These are phyloP conservation scores for Pseudomyrmex pallidus DNA, from an alignment of 1,140 invertebrate genomes.

Conservation along the genomic window DNA sequence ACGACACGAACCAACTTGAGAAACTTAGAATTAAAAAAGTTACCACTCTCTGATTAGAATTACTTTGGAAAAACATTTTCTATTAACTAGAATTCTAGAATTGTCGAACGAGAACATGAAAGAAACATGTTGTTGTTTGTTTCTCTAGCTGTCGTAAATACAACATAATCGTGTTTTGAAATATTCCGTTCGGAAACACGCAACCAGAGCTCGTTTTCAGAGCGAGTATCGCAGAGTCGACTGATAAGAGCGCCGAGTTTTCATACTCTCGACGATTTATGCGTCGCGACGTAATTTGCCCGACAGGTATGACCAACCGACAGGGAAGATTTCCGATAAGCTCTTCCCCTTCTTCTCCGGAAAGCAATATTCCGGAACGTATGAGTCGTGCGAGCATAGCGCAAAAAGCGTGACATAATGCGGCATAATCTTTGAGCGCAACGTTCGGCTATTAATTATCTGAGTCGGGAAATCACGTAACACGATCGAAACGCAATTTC, in stretches of 20 bases:
- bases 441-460: conserved; percentile 44
- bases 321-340: conserved; percentile 55
- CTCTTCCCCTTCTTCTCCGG: conserved; percentile 8
- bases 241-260: conserved; percentile 32
- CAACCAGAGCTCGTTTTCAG: not conserved
- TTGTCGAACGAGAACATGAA: not conserved
- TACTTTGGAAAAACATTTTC: too few relatives aligned
- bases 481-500: not conserved
- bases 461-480: not conserved
- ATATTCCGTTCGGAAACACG: not conserved
- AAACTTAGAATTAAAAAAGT: not conserved
- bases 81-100: not conserved
- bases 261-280: conserved; percentile 36
- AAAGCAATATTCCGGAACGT: conserved; percentile 45
- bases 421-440: not conserved
- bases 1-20: not conserved
- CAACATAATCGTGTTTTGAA: not conserved
- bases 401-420: conserved; percentile 39
- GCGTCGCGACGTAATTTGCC: conserved; percentile 33
- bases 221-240: conserved; percentile 12
- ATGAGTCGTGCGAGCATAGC: conserved; percentile 22
- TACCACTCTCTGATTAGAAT: too few relatives aligned
- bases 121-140: not conserved
- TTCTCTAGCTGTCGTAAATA: not conserved
- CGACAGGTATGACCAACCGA: conserved; percentile 39